Evolutionary conservation across 1,140 invertebrate species (phyloP), one percentile per base, ranked within the genome.

Genomic region (Microvelia longipes): DNA sequence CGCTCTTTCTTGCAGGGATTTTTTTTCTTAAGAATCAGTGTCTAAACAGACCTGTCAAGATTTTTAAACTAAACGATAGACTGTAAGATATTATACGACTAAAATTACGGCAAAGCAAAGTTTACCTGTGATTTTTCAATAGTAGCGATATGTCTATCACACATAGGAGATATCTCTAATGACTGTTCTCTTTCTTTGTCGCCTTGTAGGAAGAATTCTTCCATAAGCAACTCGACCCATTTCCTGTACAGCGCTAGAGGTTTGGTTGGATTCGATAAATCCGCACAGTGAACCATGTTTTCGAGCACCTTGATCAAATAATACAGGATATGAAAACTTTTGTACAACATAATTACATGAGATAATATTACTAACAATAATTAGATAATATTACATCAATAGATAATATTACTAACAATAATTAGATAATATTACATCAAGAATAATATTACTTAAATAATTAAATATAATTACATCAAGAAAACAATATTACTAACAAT

Each of bases 251-350:
- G 80, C 25, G 90, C 85, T 74, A 99, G 83, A 5, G 96, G 95
- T 82, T 98, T 99, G n/a, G 96, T 98, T 67, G 97, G 97, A 82
- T 98, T 99, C 75, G 94, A 97, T 65, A 99, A 83, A 82, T 99
- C 97, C 35, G 96, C 96, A 81, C 97, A 98, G 82, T 99, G 97
- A 74, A 99, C 95, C 84, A 98, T 88, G 83, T 98, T 98, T 83
- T 99, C 95, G 73, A 99, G 85, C 69, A 99, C 96, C 86, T 96
- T n/a, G 81, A 27, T 79, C 66, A 68, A 66, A 61, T 63, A 62
- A 71, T 2, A 69, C n/a, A n/a, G n/a, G 25, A 14, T 66, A 66
- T 14, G 13, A 13, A 66, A 19, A 26, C 13, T 66, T 14, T 66
- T n/a, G 50, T 13, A 60, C 50, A 13, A 60, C 50, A 60, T 60